These are phyloP conservation scores for Drosophila lacteicornis DNA, from an alignment of 1,140 invertebrate genomes.

Conservation along the genomic window DNA sequence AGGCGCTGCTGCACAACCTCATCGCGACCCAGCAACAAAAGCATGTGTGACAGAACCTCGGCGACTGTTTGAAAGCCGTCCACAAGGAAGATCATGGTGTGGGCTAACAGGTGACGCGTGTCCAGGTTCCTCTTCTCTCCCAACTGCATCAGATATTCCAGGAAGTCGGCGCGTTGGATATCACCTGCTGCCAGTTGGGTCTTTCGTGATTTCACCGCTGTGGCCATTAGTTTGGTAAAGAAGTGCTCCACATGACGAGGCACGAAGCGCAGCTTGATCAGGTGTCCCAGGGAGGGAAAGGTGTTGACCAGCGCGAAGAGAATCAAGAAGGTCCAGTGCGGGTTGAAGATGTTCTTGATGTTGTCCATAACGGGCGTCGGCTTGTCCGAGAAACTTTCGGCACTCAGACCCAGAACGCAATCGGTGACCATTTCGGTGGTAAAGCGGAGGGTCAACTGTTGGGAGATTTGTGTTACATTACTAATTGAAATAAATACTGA, in stretches of 20 bases:
- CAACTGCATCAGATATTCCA: slow-evolving; percentile 82
- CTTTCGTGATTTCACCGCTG: slow-evolving; percentile 65
- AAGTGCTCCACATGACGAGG: slow-evolving; percentile 57
- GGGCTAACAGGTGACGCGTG: slow-evolving; percentile 39
- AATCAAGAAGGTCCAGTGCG: slow-evolving; percentile 24
- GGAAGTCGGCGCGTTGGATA: slow-evolving; percentile 76
- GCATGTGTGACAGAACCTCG: slow-evolving; percentile 37
- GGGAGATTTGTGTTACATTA: not conserved
- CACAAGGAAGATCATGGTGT: slow-evolving; percentile 66
- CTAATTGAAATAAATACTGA: too few species aligned
- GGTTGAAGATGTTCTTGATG: slow-evolving; percentile 50
- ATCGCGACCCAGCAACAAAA: slow-evolving; percentile 61
- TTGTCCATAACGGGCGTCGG: slow-evolving; percentile 57
- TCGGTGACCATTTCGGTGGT: slow-evolving; percentile 86
- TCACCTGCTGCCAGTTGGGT: slow-evolving; percentile 34
- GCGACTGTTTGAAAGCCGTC: slow-evolving; percentile 78
- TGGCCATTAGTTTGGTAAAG: slow-evolving; percentile 68
- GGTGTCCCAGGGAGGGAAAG: slow-evolving; percentile 36
- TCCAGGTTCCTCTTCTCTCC: slow-evolving; percentile 64
- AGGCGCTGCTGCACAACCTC: slow-evolving; percentile 48
- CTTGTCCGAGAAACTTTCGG: slow-evolving; percentile 71
- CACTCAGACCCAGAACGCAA: slow-evolving; percentile 85
- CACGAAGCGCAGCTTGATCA: slow-evolving; percentile 60
- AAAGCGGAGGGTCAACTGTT: slow-evolving; percentile 77
- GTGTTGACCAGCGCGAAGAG: slow-evolving; percentile 47